These are phyloP conservation scores for Pollimyrus isidori DNA, from an alignment of 2,113 vertebrate genomes.

Conservation along the genomic window DNA sequence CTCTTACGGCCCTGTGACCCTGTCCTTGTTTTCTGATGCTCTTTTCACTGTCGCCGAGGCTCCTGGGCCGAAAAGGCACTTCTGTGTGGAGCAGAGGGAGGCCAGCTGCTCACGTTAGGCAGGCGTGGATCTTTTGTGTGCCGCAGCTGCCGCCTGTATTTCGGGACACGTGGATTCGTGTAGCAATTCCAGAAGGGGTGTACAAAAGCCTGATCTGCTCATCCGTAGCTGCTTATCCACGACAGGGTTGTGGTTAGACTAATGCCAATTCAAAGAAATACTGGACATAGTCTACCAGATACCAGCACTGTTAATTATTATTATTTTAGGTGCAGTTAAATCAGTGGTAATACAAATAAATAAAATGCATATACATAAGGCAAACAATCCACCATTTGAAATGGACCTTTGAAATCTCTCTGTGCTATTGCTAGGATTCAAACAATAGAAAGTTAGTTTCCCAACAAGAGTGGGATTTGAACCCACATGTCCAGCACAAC, in stretches of 20 bases:
- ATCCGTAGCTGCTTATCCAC: neutral
- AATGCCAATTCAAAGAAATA: neutral
- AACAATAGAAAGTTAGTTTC: neutral
- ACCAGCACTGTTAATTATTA: neutral
- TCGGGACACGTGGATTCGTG: neutral
- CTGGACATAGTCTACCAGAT: neutral
- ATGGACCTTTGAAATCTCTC: neutral
- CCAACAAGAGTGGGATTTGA: neutral
- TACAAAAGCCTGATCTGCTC: neutral
- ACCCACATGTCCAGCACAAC: neutral
- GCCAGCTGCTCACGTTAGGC: neutral
- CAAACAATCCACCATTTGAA: neutral
- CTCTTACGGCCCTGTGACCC: slow-evolving; percentile 33
- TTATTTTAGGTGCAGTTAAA: neutral
- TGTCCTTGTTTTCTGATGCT: neutral
- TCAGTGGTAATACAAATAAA: neutral
- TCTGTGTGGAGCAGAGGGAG: neutral
- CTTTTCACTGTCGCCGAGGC: neutral
- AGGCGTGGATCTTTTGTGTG: neutral
- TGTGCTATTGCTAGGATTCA: neutral
- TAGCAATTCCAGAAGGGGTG: neutral
- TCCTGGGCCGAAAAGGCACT: neutral
- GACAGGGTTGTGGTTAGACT: neutral
- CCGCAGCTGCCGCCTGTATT: neutral
- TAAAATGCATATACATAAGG: neutral